Base-by-base conservation (phyloP, 2,797 vertebrate genomes). In the Chiloscyllium punctatum region DNA sequence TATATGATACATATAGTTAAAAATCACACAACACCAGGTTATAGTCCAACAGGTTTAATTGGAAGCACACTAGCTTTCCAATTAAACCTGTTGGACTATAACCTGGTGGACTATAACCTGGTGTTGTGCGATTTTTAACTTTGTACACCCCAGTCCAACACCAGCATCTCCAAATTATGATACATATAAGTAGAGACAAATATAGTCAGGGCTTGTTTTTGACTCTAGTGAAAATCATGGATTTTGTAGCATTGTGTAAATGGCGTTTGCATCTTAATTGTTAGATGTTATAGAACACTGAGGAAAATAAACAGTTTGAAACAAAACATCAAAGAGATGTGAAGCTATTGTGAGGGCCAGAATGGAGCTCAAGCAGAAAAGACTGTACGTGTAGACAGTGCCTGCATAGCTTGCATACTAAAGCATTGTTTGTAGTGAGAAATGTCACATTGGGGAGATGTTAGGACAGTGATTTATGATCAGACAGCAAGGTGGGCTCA, bases 331-430 rank as follows among this genome's bases (percentile, higher is more conserved):
- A 30, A 8, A 30, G 27, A 90, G 88, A 66, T 37, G n/a, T 66
- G 37, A 9, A 91, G 21, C 88, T 16, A 37, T 68, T 91, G 88
- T 33, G 15, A 91, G n/a, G 18, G 16, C 1, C 16, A 66, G 87
- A 53, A 57, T 91, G 88, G 88, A 91, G 16, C 53, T 66, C 53
- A 87, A 92, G 30, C 62, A 92, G 16, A 37, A 37, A 33, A 92
- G 90, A 92, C 62, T 92, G 57, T 92, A 68, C 62, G 90, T 92
- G 90, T 57, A 92, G 90, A 92, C 90, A 68, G 62, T 18, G 62
- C 57, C 57, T 21, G 62, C 88, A 91, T 66, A 68, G 88, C 90
- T 92, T 92, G 62, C 57, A 92, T 92, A 92, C 90, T 92, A 92
- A 92, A 92, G 33, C 90, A 68, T 37, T 42, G 57, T 68, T 62